These are phyloP conservation scores for Anguilla marmorata DNA, from an alignment of 2,797 vertebrate species.

Conservation along the genomic window DNA sequence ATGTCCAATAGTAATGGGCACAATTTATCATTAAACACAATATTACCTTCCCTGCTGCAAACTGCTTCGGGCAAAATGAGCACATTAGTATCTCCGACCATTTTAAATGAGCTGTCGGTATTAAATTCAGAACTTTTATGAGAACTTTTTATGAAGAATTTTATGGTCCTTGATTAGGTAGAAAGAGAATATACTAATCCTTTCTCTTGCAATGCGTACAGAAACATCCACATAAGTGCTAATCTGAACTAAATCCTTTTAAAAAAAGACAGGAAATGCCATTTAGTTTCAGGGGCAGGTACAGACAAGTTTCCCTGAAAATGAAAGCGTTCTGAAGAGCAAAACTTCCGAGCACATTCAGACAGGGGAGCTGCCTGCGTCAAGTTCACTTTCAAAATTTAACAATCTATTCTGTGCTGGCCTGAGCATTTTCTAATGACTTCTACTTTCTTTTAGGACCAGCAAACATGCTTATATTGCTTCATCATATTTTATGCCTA, in stretches of 20 bases:
- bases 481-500: neutral
- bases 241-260: neutral
- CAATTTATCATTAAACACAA: conserved; percentile 1
- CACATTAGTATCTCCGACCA: neutral
- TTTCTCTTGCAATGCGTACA: neutral
- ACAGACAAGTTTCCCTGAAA: neutral
- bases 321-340: neutral
- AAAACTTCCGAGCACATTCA: neutral
- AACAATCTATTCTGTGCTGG: neutral
- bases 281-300: neutral
- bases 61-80: neutral
- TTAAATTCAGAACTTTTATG: neutral
- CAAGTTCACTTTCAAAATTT: neutral
- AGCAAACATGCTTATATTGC: neutral
- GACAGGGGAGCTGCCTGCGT: neutral
- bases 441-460: neutral
- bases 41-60: neutral
- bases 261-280: neutral
- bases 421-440: neutral
- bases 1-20: neutral
- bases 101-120: neutral
- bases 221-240: neutral
- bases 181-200: neutral
- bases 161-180: neutral
- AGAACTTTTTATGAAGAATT: neutral